Conservation (phyloP, 2,797 vertebrate species). For the Lithobates sylvaticus region DNA sequence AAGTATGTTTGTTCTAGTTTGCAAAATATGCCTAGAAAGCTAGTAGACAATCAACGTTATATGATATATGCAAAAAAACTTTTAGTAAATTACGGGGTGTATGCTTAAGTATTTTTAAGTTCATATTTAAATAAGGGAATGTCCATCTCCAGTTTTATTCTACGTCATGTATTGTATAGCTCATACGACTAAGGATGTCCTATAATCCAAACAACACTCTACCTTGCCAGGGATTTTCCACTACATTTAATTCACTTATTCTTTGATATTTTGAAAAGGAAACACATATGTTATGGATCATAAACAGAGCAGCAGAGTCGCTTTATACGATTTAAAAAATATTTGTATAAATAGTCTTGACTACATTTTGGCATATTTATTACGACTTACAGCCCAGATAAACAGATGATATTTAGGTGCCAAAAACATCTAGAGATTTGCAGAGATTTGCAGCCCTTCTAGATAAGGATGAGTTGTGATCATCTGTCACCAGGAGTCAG, state of each 20-base stretch:
- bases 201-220: conserved; percentile 29
- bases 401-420: conserved; percentile 38
- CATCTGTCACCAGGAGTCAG: conserved; percentile 25
- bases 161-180: background rate
- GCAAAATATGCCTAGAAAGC: too few species aligned
- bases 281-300: conserved; percentile 44
- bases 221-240: conserved; percentile 2
- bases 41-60: too few species aligned
- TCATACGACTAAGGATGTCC: background rate
- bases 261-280: conserved; percentile 44
- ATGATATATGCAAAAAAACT: too few species aligned
- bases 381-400: conserved; percentile 53
- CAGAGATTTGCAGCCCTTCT: conserved; percentile 26
- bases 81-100: background rate
- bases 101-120: background rate
- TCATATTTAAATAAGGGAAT: background rate
- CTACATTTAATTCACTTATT: background rate
- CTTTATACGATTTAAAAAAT: conserved; percentile 55
- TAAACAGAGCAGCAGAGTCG: conserved; percentile 51
- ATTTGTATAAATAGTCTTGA: conserved; percentile 55
- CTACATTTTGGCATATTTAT: conserved; percentile 53
- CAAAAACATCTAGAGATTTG: conserved; percentile 52
- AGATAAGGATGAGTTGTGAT: conserved; percentile 50
- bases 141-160: background rate
- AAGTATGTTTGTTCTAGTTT: too few species aligned